Conservation (phyloP, 2,888 invertebrate genomes). For the Drosophila borealis region DNA sequence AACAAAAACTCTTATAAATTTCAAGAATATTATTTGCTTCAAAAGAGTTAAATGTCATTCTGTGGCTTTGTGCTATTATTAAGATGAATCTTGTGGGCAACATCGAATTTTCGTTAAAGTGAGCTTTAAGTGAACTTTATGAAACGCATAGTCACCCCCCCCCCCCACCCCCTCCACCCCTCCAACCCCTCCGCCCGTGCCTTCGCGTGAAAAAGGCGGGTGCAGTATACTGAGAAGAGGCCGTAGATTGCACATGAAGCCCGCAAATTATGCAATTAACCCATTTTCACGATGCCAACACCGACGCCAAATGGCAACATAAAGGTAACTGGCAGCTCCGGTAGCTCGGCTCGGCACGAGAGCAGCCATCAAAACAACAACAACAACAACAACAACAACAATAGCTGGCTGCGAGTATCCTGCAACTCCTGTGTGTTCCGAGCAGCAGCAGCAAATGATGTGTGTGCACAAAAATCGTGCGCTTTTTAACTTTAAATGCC, state of each 20-base stretch:
- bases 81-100: background rate
- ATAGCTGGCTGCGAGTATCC: slow-evolving; percentile 2
- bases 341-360: background rate
- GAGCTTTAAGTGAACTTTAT: slow-evolving; percentile 27
- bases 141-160: background rate
- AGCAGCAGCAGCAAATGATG: slow-evolving; percentile 42
- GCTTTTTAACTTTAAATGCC: slow-evolving; percentile 80
- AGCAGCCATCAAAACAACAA: slow-evolving; percentile 17
- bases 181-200: background rate
- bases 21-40: too few species aligned
- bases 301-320: slow-evolving; percentile 55
- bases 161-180: too few species aligned
- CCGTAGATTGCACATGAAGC: slow-evolving; percentile 65
- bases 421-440: slow-evolving; percentile 24
- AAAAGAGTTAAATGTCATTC: too few species aligned
- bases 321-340: slow-evolving; percentile 41
- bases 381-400: slow-evolving; percentile 20
- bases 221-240: slow-evolving; percentile 2
- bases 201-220: too few species aligned
- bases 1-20: too few species aligned
- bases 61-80: too few species aligned
- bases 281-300: slow-evolving; percentile 64
- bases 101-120: slow-evolving; percentile 14
- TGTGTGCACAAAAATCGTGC: slow-evolving; percentile 62
- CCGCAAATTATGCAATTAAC: slow-evolving; percentile 81